phyloP scores from a whole-genome alignment of 2,888 invertebrate species.

The Cantharis rustica region DNA sequence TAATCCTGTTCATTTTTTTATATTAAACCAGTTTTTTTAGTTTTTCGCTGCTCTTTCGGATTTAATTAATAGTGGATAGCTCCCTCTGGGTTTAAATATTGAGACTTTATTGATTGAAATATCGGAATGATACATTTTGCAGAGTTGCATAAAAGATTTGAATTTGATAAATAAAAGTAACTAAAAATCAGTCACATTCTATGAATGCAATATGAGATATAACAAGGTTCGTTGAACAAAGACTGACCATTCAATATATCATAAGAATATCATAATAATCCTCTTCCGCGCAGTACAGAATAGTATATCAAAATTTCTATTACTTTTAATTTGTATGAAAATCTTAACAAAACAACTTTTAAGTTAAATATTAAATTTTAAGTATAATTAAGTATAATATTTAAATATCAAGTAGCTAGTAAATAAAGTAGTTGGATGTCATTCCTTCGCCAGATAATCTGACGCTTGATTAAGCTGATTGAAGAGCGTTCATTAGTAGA shows the following conservation, averaged over 20 bases:
- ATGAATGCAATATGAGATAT: slow-evolving; percentile 12
- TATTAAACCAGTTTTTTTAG: no score
- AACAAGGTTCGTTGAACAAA: slow-evolving; percentile 15
- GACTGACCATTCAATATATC: slow-evolving; percentile 12
- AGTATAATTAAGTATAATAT: not conserved
- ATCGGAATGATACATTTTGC: not conserved
- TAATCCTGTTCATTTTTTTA: no score
- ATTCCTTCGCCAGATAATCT: slow-evolving; percentile 26
- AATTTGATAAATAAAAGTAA: not conserved
- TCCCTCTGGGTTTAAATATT: not conserved
- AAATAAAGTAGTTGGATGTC: slow-evolving; percentile 14
- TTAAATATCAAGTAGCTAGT: not conserved
- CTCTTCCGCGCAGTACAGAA: not conserved
- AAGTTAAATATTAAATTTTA: not conserved
- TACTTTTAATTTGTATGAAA: not conserved
- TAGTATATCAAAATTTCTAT: not conserved
- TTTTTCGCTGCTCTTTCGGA: no score
- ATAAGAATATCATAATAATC: not conserved
- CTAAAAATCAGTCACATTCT: slow-evolving; percentile 19
- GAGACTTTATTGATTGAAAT: not conserved
- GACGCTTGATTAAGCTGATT: slow-evolving; percentile 33
- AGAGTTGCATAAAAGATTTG: not conserved
- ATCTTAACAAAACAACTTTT: not conserved
- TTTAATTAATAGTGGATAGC: not conserved
- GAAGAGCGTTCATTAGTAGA: slow-evolving; percentile 36